Base-by-base conservation (phyloP, 2,797 vertebrate genomes). In the Muscicapa comitata region DNA sequence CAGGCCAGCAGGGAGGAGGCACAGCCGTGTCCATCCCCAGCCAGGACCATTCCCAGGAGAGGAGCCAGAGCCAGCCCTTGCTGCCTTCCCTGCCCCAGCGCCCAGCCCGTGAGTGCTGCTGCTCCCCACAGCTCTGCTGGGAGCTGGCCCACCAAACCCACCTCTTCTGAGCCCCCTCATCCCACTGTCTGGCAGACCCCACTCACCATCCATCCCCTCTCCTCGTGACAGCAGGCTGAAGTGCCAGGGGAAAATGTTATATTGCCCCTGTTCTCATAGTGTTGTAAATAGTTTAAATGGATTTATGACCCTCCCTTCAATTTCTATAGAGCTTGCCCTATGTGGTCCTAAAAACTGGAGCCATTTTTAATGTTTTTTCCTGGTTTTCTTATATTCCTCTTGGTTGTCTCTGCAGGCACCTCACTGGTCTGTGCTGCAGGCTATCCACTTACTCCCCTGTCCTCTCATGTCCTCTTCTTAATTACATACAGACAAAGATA, bases 51-150 rank as follows among this genome's bases (percentile, higher is more conserved):
- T 80, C 38, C 28, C 0, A 0, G n/a, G 40, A 53, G 14, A 66
- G 40, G 10, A 54, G 31, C 10, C 0, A 0, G 19, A 5, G 1
- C 61, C 86, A 59, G 62, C 25, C 66, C 2, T 0, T 0, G 0
- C 17, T 71, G 65, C 67, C 55, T 25, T 13, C 1, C 0, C 43
- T 55, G 53, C 55, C n/a, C 26, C 67, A 42, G 31, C 0, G 0
- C 57, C 50, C 3, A 2, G 33, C 20, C 57, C 38, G 9, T 5
- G 14, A 14, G 29, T 17, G 21, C 51, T 84, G 66, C 80, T 71
- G 89, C 54, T 91, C 81, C 65, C 42, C 59, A 33, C 11, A 2
- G n/a, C 13, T 77, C 72, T 51, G 3, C 0, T 59, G 68, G 47
- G 28, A 86, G 10, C 13, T 4, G 2, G 42, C 48, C 59, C 72